Conservation (phyloP, 2,113 vertebrate species). For the western clawed frog (Xenopus tropicalis) region DNA sequence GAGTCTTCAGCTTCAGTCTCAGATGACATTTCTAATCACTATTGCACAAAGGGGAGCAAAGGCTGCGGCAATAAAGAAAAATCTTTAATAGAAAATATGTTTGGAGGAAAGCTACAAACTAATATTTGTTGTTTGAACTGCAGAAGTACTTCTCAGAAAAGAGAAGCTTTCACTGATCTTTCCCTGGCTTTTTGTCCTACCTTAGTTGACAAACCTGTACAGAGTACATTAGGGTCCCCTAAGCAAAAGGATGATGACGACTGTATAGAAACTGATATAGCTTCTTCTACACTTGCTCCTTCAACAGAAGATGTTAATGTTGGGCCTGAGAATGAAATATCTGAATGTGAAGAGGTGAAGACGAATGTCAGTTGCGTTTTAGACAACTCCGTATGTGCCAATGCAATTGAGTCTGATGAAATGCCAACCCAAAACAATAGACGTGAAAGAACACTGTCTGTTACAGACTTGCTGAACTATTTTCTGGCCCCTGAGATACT, state of each 20-base stretch:
- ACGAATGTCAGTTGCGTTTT: slow-evolving; percentile 48
- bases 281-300: not conserved
- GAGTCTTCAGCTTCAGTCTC: slow-evolving; percentile 49
- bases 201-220: slow-evolving; percentile 51
- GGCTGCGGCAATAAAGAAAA: slow-evolving; percentile 55
- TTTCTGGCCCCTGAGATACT: slow-evolving; percentile 94
- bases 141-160: slow-evolving; percentile 87
- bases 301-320: not conserved
- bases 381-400: slow-evolving; percentile 31
- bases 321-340: not conserved
- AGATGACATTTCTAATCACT: slow-evolving; percentile 27
- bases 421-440: slow-evolving; percentile 59
- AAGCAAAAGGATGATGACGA: slow-evolving; percentile 47
- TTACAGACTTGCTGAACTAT: slow-evolving; percentile 91
- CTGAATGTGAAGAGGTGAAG: slow-evolving; percentile 38
- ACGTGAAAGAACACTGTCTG: slow-evolving; percentile 68
- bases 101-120: slow-evolving; percentile 88
- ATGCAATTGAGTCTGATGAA: not conserved
- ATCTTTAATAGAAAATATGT: slow-evolving; percentile 90
- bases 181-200: slow-evolving; percentile 91
- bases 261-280: slow-evolving; percentile 36
- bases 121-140: slow-evolving; percentile 88
- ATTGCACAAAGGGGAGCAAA: slow-evolving; percentile 48
- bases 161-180: slow-evolving; percentile 93
- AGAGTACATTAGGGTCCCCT: slow-evolving; percentile 43